Evolutionary conservation across 2,888 invertebrate species (phyloP), one percentile per base, ranked within the genome.

Genomic region (Pyrrhia umbra): DNA sequence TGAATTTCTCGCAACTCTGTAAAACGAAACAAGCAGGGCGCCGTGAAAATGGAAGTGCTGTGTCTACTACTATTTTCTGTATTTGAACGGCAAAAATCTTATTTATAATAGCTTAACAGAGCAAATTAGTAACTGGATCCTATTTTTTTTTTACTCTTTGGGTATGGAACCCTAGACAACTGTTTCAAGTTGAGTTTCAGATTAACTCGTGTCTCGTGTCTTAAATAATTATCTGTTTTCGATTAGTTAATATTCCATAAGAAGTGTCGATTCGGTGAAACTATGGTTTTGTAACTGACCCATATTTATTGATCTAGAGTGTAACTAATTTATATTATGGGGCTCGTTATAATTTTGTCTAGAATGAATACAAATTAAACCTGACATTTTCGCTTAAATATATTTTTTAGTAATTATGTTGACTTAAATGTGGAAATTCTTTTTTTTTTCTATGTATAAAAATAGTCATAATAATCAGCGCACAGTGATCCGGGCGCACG

Each of bases 401-500:
- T n/a, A 34, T 30, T 30, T n/a, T 34, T n/a, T 34, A n/a, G 2
- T 13, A 13, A 34, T n/a, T 1, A 34, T 34, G 13, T 34, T 4
- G n/a, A 34, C 13, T 34, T 34, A n/a, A n/a, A n/a, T 34, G 5
- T 1, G 2, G 5, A 13, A n/a, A 34, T 34, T 34, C 1, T 4
- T 2, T 34, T 34, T 34, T 30, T 34, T 34, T 9, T 13, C 30
- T 72, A 46, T 76, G 59, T 55, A 61, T 68, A 74, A 72, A 71
- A 72, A 72, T 70, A 68, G 67, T 72, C 76, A 71, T 72, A 74
- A 68, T 77, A 70, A 72, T 62, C 64, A 68, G 66, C 68, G 73
- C 65, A 68, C 81, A 80, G 78, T 81, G 85, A 85, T 84, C 82
- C 81, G 72, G 75, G 71, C 71, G 82, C 90, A 88, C 91, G 91